Conservation (phyloP, 2,797 vertebrate genomes). For the Scolopax rusticola region DNA sequence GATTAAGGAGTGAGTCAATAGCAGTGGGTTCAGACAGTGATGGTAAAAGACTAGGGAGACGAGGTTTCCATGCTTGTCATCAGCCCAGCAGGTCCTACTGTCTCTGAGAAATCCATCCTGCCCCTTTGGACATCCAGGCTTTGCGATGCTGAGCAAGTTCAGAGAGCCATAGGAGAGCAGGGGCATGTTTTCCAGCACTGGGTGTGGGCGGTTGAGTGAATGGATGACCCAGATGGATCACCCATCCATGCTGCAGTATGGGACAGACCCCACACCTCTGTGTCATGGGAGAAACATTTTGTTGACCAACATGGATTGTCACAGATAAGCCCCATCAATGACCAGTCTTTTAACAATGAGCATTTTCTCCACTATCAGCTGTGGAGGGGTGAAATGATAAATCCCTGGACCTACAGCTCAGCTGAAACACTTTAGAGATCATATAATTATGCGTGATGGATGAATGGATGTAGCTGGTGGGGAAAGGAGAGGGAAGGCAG, state of each 20-base stretch:
- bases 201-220: not conserved
- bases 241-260: not conserved
- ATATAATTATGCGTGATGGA: not conserved
- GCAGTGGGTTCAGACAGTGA: not conserved
- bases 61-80: not conserved
- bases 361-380: not conserved
- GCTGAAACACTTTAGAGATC: not conserved
- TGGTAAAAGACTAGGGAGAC: not conserved
- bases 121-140: not conserved
- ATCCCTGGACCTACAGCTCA: not conserved
- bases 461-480: not conserved
- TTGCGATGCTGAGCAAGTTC: not conserved
- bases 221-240: not conserved
- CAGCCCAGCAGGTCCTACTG: not conserved
- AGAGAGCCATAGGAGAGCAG: not conserved
- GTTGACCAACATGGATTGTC: not conserved
- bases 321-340: not conserved
- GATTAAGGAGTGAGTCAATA: not conserved
- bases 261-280: not conserved
- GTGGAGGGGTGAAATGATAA: not conserved
- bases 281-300: not conserved
- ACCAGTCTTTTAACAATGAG: not conserved
- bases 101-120: not conserved
- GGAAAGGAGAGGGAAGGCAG: not conserved
- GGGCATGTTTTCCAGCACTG: not conserved